Percentiles rank a stretch among this genome's conserved stretches.
phyloP scores from a whole-genome alignment of 2,888 invertebrate genomes.

The Mystacides longicornis region DNA sequence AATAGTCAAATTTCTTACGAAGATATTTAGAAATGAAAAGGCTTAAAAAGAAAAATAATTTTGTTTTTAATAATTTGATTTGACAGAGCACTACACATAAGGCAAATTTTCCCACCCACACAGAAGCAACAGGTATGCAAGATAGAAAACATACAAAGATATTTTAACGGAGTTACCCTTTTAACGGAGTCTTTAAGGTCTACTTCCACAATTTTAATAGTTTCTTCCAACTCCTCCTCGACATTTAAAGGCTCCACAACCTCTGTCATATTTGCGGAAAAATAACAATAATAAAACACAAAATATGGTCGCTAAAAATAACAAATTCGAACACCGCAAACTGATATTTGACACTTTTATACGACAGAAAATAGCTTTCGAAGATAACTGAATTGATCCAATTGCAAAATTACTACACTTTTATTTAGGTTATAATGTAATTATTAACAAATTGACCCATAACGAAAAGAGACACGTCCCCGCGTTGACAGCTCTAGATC shows the following conservation, averaged over 20 bases:
- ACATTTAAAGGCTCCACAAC: conserved; percentile 37
- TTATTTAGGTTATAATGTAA: not conserved
- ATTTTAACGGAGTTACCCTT: conserved; percentile 51
- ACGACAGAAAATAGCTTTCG: no score
- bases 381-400: no score
- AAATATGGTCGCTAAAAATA: not conserved
- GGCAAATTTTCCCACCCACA: no score
- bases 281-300: no score
- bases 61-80: no score
- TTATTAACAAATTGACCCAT: not conserved
- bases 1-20: no score
- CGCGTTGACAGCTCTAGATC: not conserved
- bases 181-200: conserved; percentile 53
- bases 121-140: no score
- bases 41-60: no score
- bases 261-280: conserved; percentile 15
- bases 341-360: no score
- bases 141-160: no score
- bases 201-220: conserved; percentile 46
- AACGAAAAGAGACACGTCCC: not conserved
- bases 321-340: not conserved
- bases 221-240: conserved; percentile 43
- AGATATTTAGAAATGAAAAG: no score
- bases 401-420: not conserved
- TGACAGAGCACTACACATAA: no score